These are phyloP conservation scores for Telenomus remus DNA, from an alignment of 1,140 invertebrate species.

Conservation along the genomic window DNA sequence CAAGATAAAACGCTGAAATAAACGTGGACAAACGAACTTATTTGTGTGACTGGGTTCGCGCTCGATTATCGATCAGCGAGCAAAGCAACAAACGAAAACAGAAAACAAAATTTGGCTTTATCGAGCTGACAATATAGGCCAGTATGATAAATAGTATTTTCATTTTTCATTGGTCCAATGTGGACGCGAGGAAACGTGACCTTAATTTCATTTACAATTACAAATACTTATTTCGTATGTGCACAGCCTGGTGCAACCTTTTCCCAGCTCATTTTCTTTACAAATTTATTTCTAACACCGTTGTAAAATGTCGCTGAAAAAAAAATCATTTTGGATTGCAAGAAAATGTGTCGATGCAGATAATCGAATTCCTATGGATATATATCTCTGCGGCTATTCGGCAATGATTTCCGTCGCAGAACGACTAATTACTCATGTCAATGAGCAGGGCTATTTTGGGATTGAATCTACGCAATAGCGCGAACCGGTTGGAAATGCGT, in stretches of 20 bases:
- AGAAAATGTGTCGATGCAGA: no score
- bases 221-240: constrained; percentile 36
- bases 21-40: constrained; percentile 37
- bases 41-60: constrained; percentile 23
- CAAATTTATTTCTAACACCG: neutral
- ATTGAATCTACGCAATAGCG: constrained; percentile 26
- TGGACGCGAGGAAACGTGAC: constrained; percentile 48
- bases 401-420: constrained; percentile 58
- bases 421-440: constrained; percentile 62
- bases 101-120: constrained; percentile 57
- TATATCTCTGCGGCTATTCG: constrained; percentile 20
- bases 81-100: constrained; percentile 41
- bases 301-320: no score
- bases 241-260: constrained; percentile 12
- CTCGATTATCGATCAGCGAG: constrained; percentile 29
- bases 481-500: constrained; percentile 38
- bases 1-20: constrained; percentile 37
- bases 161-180: constrained; percentile 51
- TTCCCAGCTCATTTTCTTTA: neutral
- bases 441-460: constrained; percentile 9
- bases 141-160: constrained; percentile 55
- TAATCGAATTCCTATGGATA: constrained; percentile 17
- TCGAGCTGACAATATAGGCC: constrained; percentile 53
- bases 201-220: constrained; percentile 46
- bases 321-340: no score